Evolutionary conservation across 1,140 invertebrate species (phyloP).

Genomic region (Drosophila ambigua): DNA sequence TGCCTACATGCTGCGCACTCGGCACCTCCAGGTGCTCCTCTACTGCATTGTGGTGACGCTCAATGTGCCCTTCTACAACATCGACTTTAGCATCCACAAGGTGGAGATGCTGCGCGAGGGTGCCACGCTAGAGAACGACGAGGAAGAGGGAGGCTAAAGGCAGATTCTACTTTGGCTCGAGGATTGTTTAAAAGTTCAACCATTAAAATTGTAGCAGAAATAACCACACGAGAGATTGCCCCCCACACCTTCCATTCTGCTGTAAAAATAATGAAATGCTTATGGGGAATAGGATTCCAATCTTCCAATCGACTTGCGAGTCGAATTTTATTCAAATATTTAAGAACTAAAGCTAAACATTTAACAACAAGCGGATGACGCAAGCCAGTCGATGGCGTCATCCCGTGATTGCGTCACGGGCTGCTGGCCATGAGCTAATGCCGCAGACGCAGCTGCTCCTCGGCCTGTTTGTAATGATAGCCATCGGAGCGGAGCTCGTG

Average conservation of each 20-base stretch:
- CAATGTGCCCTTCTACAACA: conserved; percentile 84
- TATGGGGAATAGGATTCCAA: neutral
- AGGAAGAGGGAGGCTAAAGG: conserved; percentile 45
- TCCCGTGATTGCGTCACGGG: conserved; percentile 19
- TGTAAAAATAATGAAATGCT: too few relatives aligned
- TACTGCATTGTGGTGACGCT: conserved; percentile 86
- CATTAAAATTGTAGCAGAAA: too few relatives aligned
- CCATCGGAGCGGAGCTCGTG: conserved; percentile 73
- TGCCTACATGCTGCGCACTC: conserved; percentile 86
- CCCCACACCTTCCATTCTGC: too few relatives aligned
- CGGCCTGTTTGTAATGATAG: conserved; percentile 71
- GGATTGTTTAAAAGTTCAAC: too few relatives aligned
- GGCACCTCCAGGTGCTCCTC: conserved; percentile 86
- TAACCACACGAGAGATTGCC: neutral
- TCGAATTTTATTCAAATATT: conserved; percentile 42
- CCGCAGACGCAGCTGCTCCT: conserved; percentile 60
- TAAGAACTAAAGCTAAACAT: conserved; percentile 62
- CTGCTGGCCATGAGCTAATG: conserved; percentile 43
- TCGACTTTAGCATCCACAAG: conserved; percentile 74
- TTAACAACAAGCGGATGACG: conserved; percentile 57
- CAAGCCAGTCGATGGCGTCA: conserved; percentile 9
- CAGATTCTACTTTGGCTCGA: neutral
- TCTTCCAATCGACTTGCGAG: neutral
- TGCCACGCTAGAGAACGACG: conserved; percentile 64
- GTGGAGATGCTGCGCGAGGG: conserved; percentile 74